Evolutionary conservation across 2,797 vertebrate species (phyloP).

Genomic region (Vireo griseus): DNA sequence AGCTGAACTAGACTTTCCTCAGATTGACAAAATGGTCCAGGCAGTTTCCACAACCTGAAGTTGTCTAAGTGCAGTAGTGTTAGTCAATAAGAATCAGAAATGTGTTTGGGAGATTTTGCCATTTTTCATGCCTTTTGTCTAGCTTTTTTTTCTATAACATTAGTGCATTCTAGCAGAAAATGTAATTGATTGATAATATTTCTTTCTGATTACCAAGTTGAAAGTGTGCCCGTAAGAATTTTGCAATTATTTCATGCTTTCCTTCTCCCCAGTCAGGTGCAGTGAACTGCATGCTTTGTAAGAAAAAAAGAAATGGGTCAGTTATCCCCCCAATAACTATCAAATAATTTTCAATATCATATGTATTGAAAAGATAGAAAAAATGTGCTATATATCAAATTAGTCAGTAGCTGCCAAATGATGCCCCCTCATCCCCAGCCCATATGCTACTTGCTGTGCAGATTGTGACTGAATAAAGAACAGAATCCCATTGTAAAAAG

Average conservation of each 20-base stretch:
- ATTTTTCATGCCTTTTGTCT: background rate
- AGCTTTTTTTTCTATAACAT: background rate
- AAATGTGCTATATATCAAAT: slow-evolving; percentile 37
- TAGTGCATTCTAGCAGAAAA: background rate
- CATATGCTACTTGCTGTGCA: slow-evolving; percentile 23
- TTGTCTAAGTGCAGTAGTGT: background rate
- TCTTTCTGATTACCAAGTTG: background rate
- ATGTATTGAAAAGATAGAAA: background rate
- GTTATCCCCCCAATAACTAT: background rate
- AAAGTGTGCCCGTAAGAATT: slow-evolving; percentile 22
- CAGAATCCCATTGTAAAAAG: background rate
- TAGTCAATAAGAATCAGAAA: background rate
- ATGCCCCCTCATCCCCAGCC: background rate
- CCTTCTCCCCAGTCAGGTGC: background rate
- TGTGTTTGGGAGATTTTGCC: background rate
- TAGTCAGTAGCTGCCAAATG: slow-evolving; percentile 18
- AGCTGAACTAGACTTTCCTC: background rate
- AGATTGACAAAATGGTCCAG: background rate
- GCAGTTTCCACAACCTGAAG: background rate
- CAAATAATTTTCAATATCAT: background rate
- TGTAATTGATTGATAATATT: background rate
- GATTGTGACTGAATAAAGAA: slow-evolving; percentile 31
- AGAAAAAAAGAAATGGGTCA: background rate
- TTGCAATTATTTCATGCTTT: background rate
- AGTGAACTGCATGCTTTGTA: background rate